Conservation (phyloP, 2,113 vertebrate species). For the Gavialis gangeticus region DNA sequence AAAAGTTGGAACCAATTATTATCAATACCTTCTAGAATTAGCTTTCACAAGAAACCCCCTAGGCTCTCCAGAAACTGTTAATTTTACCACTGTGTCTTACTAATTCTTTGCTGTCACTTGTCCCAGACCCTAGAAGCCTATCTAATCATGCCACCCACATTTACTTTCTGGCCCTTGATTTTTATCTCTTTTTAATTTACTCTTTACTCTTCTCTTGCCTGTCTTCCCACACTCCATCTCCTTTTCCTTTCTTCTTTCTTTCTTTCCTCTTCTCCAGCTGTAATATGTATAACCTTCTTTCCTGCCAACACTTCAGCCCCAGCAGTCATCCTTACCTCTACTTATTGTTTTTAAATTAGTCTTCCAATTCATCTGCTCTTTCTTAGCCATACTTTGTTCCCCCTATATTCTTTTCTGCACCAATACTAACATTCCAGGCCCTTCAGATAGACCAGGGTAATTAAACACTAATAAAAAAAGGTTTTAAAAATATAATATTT, state of each 20-base stretch:
- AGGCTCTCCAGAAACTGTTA: neutral
- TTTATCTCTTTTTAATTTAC: neutral
- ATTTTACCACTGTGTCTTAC: neutral
- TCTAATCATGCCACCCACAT: neutral
- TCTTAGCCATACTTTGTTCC: neutral
- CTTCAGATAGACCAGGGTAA: neutral
- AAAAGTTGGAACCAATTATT: neutral
- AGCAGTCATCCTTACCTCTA: neutral
- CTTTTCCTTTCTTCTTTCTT: neutral
- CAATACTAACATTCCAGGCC: neutral
- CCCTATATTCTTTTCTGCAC: neutral
- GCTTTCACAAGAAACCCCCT: neutral
- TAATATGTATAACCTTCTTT: neutral
- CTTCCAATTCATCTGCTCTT: neutral
- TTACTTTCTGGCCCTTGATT: neutral
- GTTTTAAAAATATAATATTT: constrained; percentile 19
- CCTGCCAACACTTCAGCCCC: neutral
- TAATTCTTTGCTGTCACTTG: neutral
- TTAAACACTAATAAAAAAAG: constrained; percentile 5
- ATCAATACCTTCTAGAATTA: neutral
- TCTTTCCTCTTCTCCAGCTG: neutral
- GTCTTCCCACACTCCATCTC: neutral
- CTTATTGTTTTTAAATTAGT: neutral
- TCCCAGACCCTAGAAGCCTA: neutral
- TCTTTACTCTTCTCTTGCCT: neutral